Evolutionary conservation across 2,888 invertebrate genomes (phyloP), one percentile per base, ranked within the genome.

Genomic region (Zaprionus obscuricornis): DNA sequence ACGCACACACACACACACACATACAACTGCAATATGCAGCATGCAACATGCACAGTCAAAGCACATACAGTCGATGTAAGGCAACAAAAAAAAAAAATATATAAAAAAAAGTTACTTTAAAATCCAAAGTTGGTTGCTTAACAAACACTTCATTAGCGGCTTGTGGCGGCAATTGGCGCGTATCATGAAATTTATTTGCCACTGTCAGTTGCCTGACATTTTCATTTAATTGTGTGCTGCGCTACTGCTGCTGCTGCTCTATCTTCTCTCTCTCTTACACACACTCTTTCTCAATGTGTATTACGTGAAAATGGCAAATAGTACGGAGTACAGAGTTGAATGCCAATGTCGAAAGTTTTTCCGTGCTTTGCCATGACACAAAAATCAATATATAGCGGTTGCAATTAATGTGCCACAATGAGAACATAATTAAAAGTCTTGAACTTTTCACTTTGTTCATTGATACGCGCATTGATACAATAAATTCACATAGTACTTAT

Each of bases 111-210:
- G 4, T 5, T 13, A 13, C 1, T 17, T 34, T 34, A 3, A 13
- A 34, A 2, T 29, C 11, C 2, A 10, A 33, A 4, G 11, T 34
- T 16, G 34, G 20, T 16, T 18, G 13, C 46, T 22, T 22, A 7
- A 36, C 54, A 36, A 46, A 47, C 64, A 52, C 68, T 69, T 65
- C 69, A 69, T 69, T 69, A 65, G 69, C 42, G 52, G 64, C 67
- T 47, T 50, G 56, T 54, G 68, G n/a, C n/a, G n/a, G 67, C 67
- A 68, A 75, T 74, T 75, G 74, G 78, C 63, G 78, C 78, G 72
- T 66, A 72, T 72, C 75, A 72, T 37, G 50, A 26, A 66, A 76
- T 76, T 78, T 78, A 72, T 78, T 72, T 74, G 47, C 63, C 18
- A 26, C 51, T 63, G 72, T 59, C 67, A 67, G 36, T 27, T 59